A percentile compares a stretch with the other conserved stretches of the same genome.
These are phyloP conservation scores for Pammene aurita DNA, from an alignment of 2,888 invertebrate genomes.

Conservation along the genomic window DNA sequence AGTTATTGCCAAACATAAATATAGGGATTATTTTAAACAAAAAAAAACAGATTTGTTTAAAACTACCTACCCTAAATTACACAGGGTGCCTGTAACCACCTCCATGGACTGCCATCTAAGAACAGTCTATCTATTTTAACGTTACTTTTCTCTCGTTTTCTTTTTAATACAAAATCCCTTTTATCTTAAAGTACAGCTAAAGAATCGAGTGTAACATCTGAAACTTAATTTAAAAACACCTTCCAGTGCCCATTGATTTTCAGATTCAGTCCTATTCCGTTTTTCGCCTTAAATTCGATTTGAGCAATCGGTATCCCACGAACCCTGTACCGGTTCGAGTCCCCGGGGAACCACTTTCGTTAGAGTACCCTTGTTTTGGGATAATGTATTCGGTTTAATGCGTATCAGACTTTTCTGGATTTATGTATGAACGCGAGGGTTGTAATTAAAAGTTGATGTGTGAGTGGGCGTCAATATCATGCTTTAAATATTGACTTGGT, in stretches of 20 bases:
- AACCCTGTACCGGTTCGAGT: background rate
- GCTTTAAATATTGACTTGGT: background rate
- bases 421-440: constrained; percentile 3
- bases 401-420: constrained; percentile 22
- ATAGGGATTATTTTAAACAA: too few species aligned
- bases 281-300: constrained; percentile 31
- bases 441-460: constrained; percentile 25
- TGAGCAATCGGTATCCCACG: background rate
- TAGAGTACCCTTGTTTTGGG: constrained; percentile 32
- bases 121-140: too few species aligned
- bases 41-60: too few species aligned
- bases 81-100: too few species aligned
- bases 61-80: too few species aligned
- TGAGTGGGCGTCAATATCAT: constrained; percentile 4
- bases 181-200: too few species aligned
- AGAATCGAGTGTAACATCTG: too few species aligned
- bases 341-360: constrained; percentile 31
- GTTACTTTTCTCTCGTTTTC: too few species aligned
- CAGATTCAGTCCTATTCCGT: background rate
- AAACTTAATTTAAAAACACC: too few species aligned
- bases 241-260: background rate
- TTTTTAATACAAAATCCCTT: too few species aligned
- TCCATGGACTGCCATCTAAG: too few species aligned
- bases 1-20: too few species aligned
- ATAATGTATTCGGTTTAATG: constrained; percentile 35